Evolutionary conservation across 2,888 invertebrate genomes (phyloP).

Genomic region (Sesia bembeciformis): DNA sequence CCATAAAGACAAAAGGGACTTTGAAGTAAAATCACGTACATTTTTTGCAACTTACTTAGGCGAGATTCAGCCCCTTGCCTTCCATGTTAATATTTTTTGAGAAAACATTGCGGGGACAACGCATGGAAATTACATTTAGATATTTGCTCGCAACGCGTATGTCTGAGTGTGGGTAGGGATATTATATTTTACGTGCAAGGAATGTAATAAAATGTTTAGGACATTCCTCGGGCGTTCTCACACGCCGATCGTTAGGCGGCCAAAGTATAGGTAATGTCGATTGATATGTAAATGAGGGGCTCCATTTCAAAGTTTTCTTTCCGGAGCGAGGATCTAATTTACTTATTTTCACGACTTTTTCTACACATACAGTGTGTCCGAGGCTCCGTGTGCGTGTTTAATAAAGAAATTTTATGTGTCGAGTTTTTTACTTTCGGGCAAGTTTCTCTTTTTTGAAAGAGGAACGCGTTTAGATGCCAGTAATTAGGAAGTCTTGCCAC

Average conservation of each 20-base stretch:
- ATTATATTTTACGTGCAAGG: constrained; percentile 73
- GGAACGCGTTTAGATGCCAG: neutral
- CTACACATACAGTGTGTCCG: neutral
- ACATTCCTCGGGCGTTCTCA: neutral
- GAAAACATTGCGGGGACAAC: constrained; percentile 74
- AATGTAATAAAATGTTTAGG: constrained; percentile 70
- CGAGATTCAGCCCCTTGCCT: constrained; percentile 72
- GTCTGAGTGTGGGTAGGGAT: constrained; percentile 65
- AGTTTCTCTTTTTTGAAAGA: neutral
- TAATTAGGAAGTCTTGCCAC: neutral
- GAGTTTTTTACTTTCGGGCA: neutral
- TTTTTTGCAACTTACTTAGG: constrained; percentile 75
- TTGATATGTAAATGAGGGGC: constrained; percentile 66
- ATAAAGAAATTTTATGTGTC: neutral
- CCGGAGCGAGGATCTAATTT: constrained; percentile 32
- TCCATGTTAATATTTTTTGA: constrained; percentile 74
- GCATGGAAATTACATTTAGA: constrained; percentile 75
- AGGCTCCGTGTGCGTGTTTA: neutral
- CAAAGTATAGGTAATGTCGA: constrained; percentile 52
- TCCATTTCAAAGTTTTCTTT: constrained; percentile 42
- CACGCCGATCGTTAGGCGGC: constrained; percentile 7
- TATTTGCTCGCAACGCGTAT: constrained; percentile 70
- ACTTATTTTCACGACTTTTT: constrained; percentile 9
- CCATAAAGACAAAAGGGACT: constrained; percentile 74
- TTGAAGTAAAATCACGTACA: constrained; percentile 76